Conservation (phyloP, 2,797 vertebrate genomes). For the Chrosomus eos region DNA sequence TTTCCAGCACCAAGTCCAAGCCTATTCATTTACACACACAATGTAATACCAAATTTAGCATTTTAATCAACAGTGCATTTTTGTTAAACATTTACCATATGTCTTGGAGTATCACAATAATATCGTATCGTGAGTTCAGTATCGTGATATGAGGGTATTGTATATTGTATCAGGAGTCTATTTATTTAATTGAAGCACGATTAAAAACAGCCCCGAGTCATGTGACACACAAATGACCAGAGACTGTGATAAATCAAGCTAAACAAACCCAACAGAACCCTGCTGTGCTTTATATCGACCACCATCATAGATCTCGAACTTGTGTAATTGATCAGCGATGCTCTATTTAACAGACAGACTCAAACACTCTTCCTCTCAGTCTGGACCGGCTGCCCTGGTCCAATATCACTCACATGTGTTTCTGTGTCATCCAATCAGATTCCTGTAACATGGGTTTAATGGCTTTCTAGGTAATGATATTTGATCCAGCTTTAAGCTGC, state of each 20-base stretch:
- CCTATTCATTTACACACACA: too few relatives aligned
- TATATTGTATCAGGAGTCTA: neutral
- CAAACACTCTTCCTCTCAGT: neutral
- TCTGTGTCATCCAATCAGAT: neutral
- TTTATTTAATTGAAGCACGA: neutral
- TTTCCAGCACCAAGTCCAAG: too few relatives aligned
- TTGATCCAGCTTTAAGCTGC: conserved; percentile 30
- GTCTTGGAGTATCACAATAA: too few relatives aligned
- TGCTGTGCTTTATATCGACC: neutral
- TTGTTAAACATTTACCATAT: too few relatives aligned
- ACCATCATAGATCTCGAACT: neutral
- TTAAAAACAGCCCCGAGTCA: neutral
- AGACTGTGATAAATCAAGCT: neutral
- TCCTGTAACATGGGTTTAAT: conserved; percentile 16
- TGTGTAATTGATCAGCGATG: neutral
- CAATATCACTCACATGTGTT: neutral
- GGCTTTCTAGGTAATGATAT: conserved; percentile 33
- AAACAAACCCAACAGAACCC: neutral
- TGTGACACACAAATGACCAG: neutral
- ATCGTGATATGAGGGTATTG: too few relatives aligned
- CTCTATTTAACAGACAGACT: conserved; percentile 14
- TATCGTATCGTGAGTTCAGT: too few relatives aligned
- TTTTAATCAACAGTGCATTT: too few relatives aligned
- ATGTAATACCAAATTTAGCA: too few relatives aligned
- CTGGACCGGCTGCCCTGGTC: neutral